These are phyloP conservation scores for Leptinotarsa haldemani DNA, from an alignment of 2,888 invertebrate genomes.

Conservation along the genomic window DNA sequence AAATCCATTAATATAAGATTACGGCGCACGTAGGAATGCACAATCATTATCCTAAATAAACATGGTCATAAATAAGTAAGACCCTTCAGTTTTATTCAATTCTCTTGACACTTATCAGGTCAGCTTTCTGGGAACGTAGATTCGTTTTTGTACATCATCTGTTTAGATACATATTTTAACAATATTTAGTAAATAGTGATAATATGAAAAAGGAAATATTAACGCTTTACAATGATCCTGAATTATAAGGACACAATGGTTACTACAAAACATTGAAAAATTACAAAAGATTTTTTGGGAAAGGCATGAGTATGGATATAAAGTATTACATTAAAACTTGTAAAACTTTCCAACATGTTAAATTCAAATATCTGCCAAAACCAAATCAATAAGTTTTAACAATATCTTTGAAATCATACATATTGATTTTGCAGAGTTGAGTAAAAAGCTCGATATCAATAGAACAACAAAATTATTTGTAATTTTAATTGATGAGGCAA, in stretches of 20 bases:
- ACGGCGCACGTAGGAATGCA: too few relatives aligned
- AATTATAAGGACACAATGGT: slow-evolving; percentile 1
- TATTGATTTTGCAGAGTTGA: neutral
- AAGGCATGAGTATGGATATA: neutral
- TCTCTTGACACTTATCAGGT: too few relatives aligned
- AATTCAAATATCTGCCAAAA: neutral
- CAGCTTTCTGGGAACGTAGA: too few relatives aligned
- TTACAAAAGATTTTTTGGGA: slow-evolving; percentile 1
- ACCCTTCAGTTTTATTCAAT: too few relatives aligned
- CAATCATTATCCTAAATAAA: too few relatives aligned
- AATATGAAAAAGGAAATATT: neutral
- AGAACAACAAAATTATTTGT: neutral
- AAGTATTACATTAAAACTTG: slow-evolving; percentile 9
- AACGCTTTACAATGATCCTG: neutral
- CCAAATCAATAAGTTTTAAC: neutral
- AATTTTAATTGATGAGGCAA: neutral
- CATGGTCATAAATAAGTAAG: too few relatives aligned
- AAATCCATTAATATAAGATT: too few relatives aligned
- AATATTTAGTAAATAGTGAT: neutral
- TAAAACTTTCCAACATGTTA: neutral
- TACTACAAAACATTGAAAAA: neutral
- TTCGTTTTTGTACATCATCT: too few relatives aligned
- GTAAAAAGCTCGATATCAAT: neutral
- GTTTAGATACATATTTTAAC: too few relatives aligned
- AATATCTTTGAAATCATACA: neutral